Evolutionary conservation across 2,113 vertebrate genomes (phyloP).

Genomic region (Eulacestoma nigropectus): DNA sequence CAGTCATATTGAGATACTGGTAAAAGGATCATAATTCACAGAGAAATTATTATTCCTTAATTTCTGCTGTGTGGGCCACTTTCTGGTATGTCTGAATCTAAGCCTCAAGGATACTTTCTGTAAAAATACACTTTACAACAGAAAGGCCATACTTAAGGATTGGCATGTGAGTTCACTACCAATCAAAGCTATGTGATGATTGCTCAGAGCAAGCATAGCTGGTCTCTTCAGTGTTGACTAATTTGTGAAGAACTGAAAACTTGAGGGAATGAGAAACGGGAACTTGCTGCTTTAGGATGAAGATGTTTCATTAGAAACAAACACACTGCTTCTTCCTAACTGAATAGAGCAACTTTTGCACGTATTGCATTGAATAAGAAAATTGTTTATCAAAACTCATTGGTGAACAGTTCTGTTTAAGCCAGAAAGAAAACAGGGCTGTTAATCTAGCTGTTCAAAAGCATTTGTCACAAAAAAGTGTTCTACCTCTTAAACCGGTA

Average conservation of each 20-base stretch:
- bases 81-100: not conserved
- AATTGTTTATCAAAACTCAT: not conserved
- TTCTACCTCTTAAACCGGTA: not conserved
- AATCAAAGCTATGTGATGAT: not conserved
- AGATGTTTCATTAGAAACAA: not conserved
- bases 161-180: not conserved
- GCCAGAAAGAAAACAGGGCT: not conserved
- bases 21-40: not conserved
- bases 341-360: not conserved
- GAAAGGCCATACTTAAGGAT: not conserved
- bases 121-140: not conserved
- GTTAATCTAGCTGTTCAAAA: not conserved
- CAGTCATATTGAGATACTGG: not conserved
- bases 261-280: not conserved
- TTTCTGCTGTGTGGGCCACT: not conserved
- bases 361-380: not conserved
- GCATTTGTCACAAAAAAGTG: not conserved
- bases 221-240: not conserved
- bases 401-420: not conserved
- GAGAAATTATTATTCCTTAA: not conserved
- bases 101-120: not conserved
- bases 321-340: not conserved
- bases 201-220: not conserved
- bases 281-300: not conserved
- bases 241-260: not conserved